Conservation (phyloP, 2,113 vertebrate genomes). For the Pristiophorus japonicus region DNA sequence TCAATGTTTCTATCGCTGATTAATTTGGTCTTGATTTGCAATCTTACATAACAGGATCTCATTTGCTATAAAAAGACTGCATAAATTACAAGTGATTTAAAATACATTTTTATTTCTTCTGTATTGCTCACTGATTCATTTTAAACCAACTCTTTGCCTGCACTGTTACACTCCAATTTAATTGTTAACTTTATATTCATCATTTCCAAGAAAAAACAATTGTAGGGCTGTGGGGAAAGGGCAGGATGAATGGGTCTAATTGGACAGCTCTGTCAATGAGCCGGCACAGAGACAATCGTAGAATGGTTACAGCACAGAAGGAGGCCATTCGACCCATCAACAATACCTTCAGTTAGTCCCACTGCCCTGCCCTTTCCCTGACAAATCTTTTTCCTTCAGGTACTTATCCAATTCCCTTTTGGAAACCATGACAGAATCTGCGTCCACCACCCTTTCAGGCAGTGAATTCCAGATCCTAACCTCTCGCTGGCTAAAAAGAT, state of each 20-base stretch:
- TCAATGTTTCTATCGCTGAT: no score
- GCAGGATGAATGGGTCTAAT: not conserved
- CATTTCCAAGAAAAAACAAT: not conserved
- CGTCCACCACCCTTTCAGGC: no score
- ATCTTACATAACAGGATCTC: not conserved
- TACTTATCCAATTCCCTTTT: no score
- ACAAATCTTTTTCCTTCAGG: no score
- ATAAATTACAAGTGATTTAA: not conserved
- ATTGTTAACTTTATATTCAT: no score
- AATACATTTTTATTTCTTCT: not conserved
- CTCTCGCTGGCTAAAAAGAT: no score
- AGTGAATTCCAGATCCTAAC: no score
- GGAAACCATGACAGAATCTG: no score
- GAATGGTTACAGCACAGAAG: no score
- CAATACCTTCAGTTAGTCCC: no score
- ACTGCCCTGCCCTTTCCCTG: no score
- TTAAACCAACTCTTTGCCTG: not conserved
- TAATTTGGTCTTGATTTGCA: slow-evolving; percentile 11
- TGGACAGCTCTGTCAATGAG: not conserved
- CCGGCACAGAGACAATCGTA: not conserved
- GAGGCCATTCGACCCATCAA: no score
- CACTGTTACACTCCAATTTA: not conserved
- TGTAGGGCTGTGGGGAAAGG: not conserved
- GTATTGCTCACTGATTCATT: not conserved
- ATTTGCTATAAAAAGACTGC: not conserved